phyloP scores from a whole-genome alignment of 2,888 invertebrate species.

The Cheilosia impressa region DNA sequence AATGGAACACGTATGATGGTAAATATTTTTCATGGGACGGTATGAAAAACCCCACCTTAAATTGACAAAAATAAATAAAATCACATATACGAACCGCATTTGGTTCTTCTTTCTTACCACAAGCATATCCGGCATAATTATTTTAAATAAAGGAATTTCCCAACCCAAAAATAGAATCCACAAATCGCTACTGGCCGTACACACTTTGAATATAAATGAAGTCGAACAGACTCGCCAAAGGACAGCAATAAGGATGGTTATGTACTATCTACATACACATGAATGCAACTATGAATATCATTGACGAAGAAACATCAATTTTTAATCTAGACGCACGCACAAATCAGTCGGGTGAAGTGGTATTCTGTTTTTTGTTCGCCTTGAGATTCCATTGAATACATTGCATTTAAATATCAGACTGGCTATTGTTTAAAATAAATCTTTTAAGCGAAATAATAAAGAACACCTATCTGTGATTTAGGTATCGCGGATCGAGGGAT shows the following conservation, averaged over 20 bases:
- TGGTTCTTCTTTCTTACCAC: neutral
- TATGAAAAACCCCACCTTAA: neutral
- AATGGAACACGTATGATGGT: no score
- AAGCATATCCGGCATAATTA: slow-evolving; percentile 40
- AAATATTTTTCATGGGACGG: no score
- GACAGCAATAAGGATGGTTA: slow-evolving; percentile 33
- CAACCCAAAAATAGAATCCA: slow-evolving; percentile 53
- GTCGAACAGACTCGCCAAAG: slow-evolving; percentile 20
- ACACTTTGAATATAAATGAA: slow-evolving; percentile 45
- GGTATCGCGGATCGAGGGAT: slow-evolving; percentile 18
- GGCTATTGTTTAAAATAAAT: slow-evolving; percentile 60
- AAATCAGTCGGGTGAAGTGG: no score
- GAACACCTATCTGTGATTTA: slow-evolving; percentile 52
- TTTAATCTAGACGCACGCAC: no score
- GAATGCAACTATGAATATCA: no score
- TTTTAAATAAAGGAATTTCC: slow-evolving; percentile 9
- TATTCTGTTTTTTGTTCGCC: slow-evolving; percentile 1
- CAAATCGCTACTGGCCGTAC: slow-evolving; percentile 13
- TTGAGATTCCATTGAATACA: slow-evolving; percentile 42
- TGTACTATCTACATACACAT: neutral
- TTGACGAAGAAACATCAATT: no score
- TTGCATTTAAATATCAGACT: slow-evolving; percentile 51
- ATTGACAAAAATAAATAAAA: neutral
- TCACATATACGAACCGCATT: neutral
- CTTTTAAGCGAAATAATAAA: slow-evolving; percentile 50